Base-by-base conservation (phyloP, 2,113 vertebrate genomes). In the Dolichotis patagonum region DNA sequence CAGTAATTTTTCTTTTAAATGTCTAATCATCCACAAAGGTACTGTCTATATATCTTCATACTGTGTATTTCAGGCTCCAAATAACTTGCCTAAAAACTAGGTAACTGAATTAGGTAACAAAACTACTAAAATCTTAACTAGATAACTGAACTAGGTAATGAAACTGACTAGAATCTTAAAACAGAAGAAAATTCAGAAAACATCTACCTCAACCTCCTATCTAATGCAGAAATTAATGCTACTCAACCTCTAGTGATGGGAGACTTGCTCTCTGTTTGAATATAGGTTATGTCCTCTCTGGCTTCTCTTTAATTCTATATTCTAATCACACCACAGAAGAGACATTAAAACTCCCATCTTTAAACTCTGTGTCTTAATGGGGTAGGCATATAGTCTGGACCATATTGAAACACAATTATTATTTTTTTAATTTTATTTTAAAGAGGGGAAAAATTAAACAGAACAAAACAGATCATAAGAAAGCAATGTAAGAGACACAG, bases 1-100 rank as follows among this genome's bases (percentile, higher is more conserved):
- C 71, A 94, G 26, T 78, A 90, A 94, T 94, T 94, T 13, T 78
- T 82, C 38, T 92, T 95, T 86, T 84, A 38, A 56, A 85, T 24
- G 92, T 9, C 41, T 32, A 85, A 43, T 54, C n/a, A 84, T 69
- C 92, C 8, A 88, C 14, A 75, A 67, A 87, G 14, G 24, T 12
- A 63, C 49, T 82, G 13, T 91, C 30, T 13, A 71, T 88, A 26
- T 49, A 75, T 0, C 8, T 90, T 81, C 5, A 41, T 80, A 91
- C 83, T 77, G 58, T 75, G 38, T 78, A 83, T 90, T 85, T 87
- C 22, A 69, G 19, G 89, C 20, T 85, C 13, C 8, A 41, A 83
- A 43, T 82, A 91, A 89, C 43, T 94, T 83, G 46, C 78, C 92
- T 94, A 41, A 86, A 46, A 78, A 86, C 17, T 77, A 85, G n/a